These are phyloP conservation scores for Spatulosminthurus flaviceps DNA, from an alignment of 2,888 invertebrate species.

Conservation along the genomic window DNA sequence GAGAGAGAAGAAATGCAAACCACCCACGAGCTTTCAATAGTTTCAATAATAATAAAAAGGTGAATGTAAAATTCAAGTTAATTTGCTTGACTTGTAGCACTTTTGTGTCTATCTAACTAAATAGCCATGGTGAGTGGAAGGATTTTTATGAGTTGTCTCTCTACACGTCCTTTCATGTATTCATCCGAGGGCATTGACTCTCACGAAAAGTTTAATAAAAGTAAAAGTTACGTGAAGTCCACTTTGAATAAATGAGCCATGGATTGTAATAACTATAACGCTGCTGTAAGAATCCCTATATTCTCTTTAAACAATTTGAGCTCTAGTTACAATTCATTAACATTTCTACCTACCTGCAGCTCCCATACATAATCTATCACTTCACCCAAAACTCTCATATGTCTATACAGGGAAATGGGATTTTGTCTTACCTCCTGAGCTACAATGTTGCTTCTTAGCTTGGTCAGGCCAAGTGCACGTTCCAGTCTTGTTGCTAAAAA, in stretches of 20 bases:
- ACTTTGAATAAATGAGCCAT: conserved; percentile 1
- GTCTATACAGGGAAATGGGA: not conserved
- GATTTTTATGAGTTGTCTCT: conserved; percentile 8
- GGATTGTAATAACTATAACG: conserved; percentile 12
- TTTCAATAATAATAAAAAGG: no score
- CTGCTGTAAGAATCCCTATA: not conserved
- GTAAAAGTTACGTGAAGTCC: conserved; percentile 36
- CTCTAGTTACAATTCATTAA: not conserved
- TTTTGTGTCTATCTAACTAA: not conserved
- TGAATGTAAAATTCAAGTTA: conserved; percentile 3
- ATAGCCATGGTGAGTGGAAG: no score
- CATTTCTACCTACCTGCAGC: conserved; percentile 10
- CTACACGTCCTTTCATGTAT: conserved; percentile 21
- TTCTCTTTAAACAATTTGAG: not conserved
- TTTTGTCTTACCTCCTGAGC: conserved; percentile 73
- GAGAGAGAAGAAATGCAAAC: conserved; percentile 31
- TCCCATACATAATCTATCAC: not conserved
- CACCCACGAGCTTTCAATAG: conserved; percentile 27
- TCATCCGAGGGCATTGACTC: conserved; percentile 46
- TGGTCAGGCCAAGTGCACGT: conserved; percentile 94
- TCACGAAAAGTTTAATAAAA: conserved; percentile 42
- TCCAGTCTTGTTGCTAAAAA: conserved; percentile 83
- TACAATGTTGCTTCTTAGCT: conserved; percentile 86
- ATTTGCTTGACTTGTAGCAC: conserved; percentile 17
- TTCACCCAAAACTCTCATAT: no score